phyloP scores from a whole-genome alignment of 1,140 invertebrate genomes.

The Rhyacophila brunnea region DNA sequence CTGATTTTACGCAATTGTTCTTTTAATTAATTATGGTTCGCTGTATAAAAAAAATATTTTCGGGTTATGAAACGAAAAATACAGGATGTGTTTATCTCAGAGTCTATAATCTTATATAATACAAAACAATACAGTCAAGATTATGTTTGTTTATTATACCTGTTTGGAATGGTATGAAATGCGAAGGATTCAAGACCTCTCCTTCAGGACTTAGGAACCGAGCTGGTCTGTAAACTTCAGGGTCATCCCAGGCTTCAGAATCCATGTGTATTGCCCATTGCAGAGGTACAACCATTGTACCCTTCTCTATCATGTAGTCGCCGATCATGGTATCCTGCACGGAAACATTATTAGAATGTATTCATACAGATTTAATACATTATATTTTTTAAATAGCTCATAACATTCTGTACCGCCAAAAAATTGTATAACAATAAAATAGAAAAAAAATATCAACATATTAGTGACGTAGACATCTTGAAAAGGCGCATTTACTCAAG shows the following conservation, averaged over 20 bases:
- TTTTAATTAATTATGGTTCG: no score
- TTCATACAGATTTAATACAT: no score
- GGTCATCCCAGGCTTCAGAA: constrained; percentile 66
- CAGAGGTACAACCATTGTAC: constrained; percentile 67
- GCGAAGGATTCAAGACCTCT: constrained; percentile 60
- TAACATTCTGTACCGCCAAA: no score
- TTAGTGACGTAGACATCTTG: no score
- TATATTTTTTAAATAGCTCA: no score
- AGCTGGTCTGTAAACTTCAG: constrained; percentile 68
- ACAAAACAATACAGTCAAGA: not conserved
- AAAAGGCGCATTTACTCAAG: no score
- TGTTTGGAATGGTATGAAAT: constrained; percentile 83
- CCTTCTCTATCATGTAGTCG: constrained; percentile 61
- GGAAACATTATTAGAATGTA: no score
- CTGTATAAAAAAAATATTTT: not conserved
- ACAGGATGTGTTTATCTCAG: no score
- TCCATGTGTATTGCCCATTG: constrained; percentile 85
- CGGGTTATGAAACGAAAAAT: not conserved
- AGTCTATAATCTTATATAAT: no score
- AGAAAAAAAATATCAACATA: no score
- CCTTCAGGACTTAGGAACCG: constrained; percentile 71
- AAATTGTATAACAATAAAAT: no score
- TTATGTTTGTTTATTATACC: constrained; percentile 59
- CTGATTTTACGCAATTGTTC: no score
- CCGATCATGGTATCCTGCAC: constrained; percentile 62